Conservation (phyloP, 1,140 invertebrate species). For the Maniola jurtina region DNA sequence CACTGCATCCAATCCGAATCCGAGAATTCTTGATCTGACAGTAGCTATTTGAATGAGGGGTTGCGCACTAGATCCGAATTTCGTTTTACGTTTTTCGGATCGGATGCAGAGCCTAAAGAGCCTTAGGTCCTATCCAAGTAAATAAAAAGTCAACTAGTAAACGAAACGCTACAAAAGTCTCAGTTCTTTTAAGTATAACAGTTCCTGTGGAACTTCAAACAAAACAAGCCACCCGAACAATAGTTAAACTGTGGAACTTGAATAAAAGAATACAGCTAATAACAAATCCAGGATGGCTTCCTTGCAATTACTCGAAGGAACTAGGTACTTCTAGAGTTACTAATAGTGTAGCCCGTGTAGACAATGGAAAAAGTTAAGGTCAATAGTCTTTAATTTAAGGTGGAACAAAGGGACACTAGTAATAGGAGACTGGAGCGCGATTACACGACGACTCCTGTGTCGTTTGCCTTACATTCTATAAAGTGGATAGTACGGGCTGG, state of each 20-base stretch:
- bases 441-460: conserved; percentile 49
- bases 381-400: conserved; percentile 66
- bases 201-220: background rate
- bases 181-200: background rate
- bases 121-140: too few species aligned
- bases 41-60: too few species aligned
- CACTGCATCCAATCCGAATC: too few species aligned
- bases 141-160: background rate
- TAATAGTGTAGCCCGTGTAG: conserved; percentile 38
- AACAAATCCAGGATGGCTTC: conserved; percentile 37
- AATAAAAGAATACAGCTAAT: conserved; percentile 35
- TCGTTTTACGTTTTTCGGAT: too few species aligned
- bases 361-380: conserved; percentile 57
- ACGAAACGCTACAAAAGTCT: background rate
- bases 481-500: background rate
- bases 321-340: conserved; percentile 38
- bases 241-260: conserved; percentile 10
- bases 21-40: too few species aligned
- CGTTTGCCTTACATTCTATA: conserved; percentile 26
- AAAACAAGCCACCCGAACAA: conserved; percentile 15
- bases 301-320: conserved; percentile 41
- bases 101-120: too few species aligned
- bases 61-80: too few species aligned
- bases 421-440: conserved; percentile 54
- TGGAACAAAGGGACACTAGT: conserved; percentile 59